A percentile compares a stretch with the other conserved stretches of the same genome.
phyloP scores from a whole-genome alignment of 2,888 invertebrate species.

The Caenorhabditis afra region DNA sequence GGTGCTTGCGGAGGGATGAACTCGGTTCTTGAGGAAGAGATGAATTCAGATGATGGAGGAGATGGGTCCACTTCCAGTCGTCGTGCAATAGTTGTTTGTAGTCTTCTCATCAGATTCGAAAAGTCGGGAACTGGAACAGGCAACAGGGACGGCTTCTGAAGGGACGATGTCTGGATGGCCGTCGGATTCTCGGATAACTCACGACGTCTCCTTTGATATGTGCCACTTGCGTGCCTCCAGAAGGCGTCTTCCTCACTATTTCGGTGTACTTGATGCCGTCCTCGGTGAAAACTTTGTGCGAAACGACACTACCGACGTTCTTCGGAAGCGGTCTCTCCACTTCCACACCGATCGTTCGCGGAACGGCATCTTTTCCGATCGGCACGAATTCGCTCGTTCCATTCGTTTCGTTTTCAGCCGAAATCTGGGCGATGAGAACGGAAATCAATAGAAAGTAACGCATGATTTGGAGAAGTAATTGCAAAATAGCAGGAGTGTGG shows the following conservation, averaged over 20 bases:
- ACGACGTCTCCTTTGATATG: slow-evolving; percentile 41
- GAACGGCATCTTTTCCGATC: slow-evolving; percentile 32
- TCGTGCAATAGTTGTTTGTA: slow-evolving; percentile 7
- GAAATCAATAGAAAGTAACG: slow-evolving; percentile 30
- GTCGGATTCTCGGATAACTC: neutral
- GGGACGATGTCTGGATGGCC: neutral
- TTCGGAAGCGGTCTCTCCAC: slow-evolving; percentile 7
- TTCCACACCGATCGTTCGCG: neutral
- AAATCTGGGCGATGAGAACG: neutral
- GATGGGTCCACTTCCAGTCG: slow-evolving; percentile 18
- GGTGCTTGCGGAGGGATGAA: neutral
- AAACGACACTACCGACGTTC: slow-evolving; percentile 6
- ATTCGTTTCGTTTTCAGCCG: slow-evolving; percentile 10
- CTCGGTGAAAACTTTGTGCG: slow-evolving; percentile 37
- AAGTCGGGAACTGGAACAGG: slow-evolving; percentile 37
- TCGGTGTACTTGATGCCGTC: slow-evolving; percentile 47
- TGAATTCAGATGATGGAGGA: neutral
- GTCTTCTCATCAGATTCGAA: slow-evolving; percentile 19
- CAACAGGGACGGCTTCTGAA: slow-evolving; percentile 38
- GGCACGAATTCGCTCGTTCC: slow-evolving; percentile 32
- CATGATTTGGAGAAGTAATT: slow-evolving; percentile 12
- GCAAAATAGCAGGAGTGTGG: slow-evolving; percentile 3
- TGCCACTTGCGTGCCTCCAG: slow-evolving; percentile 29
- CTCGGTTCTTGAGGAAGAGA: slow-evolving; percentile 1
- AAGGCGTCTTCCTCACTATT: slow-evolving; percentile 26